Percentiles rank a stretch among this genome's conserved stretches.
phyloP scores from a whole-genome alignment of 2,888 invertebrate genomes.

The Caenorhabditis sp. region DNA sequence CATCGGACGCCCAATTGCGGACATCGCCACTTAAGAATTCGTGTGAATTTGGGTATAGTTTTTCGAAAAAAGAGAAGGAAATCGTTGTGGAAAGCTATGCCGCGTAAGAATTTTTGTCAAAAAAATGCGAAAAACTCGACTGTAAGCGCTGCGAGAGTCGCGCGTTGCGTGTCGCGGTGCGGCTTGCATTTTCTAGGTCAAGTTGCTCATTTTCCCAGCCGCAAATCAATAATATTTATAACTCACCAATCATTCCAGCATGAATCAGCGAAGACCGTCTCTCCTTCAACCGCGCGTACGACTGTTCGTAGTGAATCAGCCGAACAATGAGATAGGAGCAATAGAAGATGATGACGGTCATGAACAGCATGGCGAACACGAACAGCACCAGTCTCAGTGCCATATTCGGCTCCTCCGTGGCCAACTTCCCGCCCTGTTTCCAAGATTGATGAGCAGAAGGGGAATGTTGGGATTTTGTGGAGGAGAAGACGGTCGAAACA shows the following conservation, averaged over 20 bases:
- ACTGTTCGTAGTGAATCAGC: conserved; percentile 72
- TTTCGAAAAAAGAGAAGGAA: no score
- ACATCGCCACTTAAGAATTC: no score
- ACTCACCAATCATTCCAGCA: conserved; percentile 78
- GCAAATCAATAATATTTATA: not conserved
- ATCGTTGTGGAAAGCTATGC: no score
- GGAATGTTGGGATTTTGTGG: conserved; percentile 22
- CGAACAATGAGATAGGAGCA: conserved; percentile 77
- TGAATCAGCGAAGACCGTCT: conserved; percentile 74
- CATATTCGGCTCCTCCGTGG: conserved; percentile 64
- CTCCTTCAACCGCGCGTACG: conserved; percentile 68
- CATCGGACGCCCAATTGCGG: no score
- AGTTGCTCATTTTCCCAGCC: no score
- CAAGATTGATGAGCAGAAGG: conserved; percentile 11
- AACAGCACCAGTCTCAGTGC: conserved; percentile 75
- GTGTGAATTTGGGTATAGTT: no score
- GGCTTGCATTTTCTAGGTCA: no score
- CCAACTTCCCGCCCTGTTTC: conserved; percentile 5
- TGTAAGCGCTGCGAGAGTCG: no score
- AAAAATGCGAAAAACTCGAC: no score
- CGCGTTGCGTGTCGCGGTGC: no score
- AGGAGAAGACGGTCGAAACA: conserved; percentile 75
- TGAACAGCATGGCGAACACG: conserved; percentile 76
- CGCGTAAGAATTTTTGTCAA: no score
- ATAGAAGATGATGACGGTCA: conserved; percentile 76